Base-by-base conservation (phyloP, 2,113 vertebrate species). In the Pipa parva region DNA sequence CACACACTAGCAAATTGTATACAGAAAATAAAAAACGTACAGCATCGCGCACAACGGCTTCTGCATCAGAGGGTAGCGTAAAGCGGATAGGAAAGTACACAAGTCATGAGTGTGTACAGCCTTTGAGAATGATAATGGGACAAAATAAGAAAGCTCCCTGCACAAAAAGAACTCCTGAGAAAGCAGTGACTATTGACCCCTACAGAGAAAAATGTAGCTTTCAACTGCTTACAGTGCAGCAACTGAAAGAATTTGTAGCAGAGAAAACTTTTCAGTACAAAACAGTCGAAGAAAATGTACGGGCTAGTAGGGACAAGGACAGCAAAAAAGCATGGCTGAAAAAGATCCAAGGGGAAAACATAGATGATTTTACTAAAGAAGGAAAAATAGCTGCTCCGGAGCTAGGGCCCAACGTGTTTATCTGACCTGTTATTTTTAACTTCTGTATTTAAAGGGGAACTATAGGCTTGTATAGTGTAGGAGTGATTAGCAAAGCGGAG, bases 331-430 rank as follows among this genome's bases (percentile, higher is more conserved):
- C 72, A 1, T 83, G 81, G 82, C 52, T 87, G 28, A 74, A 64
- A 73, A 89, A 84, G 74, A 71, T 72, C 3, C 80, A 80, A 81
- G 85, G 84, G 1, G 65, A 87, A 0, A 70, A 82, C 22, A 54
- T 78, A 7, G 72, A 75, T 25, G 67, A 74, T 9, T 87, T 81
- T 54, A 80, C 65, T 26, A 79, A 76, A 46, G 78, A 77, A 28
- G 77, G 71, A 18, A 87, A 84, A 72, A 77, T 27, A 15, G 72
- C 74, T 1, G 86, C 83, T 15, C 82, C 85, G 0, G 87, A 91
- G 62, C 76, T 89, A 12, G 85, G 89, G 10, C 31, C 31, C 3
- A 75, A 84, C 2, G 3, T 63, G 1, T 86, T 83, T 59, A 78
- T 86, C 66, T 91, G 75, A 90, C 13, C 29, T 5, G 17, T 11